Base-by-base conservation (phyloP, 2,113 vertebrate species). In the Serilophus lunatus region DNA sequence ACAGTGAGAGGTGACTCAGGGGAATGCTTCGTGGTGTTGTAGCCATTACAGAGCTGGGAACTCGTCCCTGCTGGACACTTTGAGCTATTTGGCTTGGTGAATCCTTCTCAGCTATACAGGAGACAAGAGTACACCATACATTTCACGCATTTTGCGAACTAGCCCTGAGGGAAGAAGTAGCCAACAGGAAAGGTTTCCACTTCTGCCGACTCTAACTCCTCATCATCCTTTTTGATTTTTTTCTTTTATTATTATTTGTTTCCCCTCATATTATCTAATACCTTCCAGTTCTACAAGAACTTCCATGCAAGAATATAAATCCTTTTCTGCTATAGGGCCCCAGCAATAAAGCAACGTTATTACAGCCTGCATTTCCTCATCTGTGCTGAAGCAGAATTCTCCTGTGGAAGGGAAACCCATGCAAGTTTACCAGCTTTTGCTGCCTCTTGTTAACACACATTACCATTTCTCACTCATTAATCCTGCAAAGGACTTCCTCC, bases 401-500 rank as follows among this genome's bases (percentile, higher is more conserved):
- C 84, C 18, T 35, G 13, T 76, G 65, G 47, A 88, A 96, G 31
- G n/a, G n/a, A 87, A 90, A 70, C n/a, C 18, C 38, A 38, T 51
- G 45, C 36, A 66, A 86, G 76, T 92, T 89, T 64, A 86, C 40
- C 72, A 88, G 86, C 49, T 64, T 96, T 92, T 88, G 91, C 90
- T 80, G 36, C 31, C 72, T 86, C 54, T 51, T 88, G 78, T 87
- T 90, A 90, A 89, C 40, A 81, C 71, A 78, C 63, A 56, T 88
- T 79, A 56, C 77, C 50, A 71, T 77, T 49, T 70, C 38, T 60
- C 7, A 6, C 65, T 96, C 95, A 92, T 97, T 97, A 97, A 92
- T 85, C 91, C 92, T 54, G 40, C 94, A 94, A 95, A 96, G 71
- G 94, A 97, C 93, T 86, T 72, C 49, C 82, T 97, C 82, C 59